Conservation (phyloP, 1,140 invertebrate species). For the Drosophila cardini region DNA sequence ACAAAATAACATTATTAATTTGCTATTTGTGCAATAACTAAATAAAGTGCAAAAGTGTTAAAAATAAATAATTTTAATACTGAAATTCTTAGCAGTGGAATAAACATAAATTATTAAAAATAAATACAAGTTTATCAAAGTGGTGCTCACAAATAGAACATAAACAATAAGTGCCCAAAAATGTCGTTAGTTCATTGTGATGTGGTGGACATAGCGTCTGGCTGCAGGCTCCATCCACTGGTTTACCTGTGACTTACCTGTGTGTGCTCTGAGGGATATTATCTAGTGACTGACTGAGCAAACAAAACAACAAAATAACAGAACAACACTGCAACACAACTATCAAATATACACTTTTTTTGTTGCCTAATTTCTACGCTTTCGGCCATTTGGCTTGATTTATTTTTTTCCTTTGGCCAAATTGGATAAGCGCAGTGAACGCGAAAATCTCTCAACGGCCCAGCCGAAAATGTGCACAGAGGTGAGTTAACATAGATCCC, state of each 20-base stretch:
- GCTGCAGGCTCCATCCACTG: conserved; percentile 45
- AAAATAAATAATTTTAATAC: conserved; percentile 8
- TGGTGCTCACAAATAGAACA: conserved; percentile 29
- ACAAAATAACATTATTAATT: conserved; percentile 36
- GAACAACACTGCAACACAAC: conserved; percentile 32
- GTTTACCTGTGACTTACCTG: conserved; percentile 55
- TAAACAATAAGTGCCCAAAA: conserved; percentile 34
- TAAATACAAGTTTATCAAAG: conserved; percentile 12
- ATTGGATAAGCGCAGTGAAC: conserved; percentile 71
- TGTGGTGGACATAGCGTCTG: conserved; percentile 60
- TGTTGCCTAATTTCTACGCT: neutral
- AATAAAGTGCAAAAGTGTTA: conserved; percentile 20
- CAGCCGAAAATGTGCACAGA: conserved; percentile 81
- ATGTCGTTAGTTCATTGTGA: conserved; percentile 69
- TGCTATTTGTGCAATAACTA: too few relatives aligned
- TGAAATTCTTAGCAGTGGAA: conserved; percentile 21
- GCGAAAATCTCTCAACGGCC: conserved; percentile 55
- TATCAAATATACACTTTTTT: neutral
- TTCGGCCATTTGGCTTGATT: neutral
- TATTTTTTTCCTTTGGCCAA: conserved; percentile 28
- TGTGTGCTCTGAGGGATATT: conserved; percentile 20
- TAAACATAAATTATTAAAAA: conserved; percentile 24
- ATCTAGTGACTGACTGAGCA: conserved; percentile 30
- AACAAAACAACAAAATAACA: neutral
- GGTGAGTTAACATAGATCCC: conserved; percentile 57